Conservation (phyloP, 2,797 vertebrate genomes). For the Masticophis lateralis region DNA sequence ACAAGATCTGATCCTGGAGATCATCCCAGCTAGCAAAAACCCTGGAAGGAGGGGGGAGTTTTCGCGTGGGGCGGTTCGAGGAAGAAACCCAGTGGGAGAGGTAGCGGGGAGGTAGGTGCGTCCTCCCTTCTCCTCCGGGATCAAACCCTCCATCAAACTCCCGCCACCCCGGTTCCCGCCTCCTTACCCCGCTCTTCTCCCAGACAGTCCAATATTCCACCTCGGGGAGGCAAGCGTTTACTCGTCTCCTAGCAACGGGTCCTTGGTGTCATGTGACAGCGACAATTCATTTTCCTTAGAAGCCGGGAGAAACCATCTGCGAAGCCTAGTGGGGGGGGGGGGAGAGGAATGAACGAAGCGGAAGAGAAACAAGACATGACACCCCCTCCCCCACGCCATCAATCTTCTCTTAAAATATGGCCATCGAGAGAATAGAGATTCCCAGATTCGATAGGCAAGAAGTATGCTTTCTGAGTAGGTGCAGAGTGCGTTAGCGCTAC, state of each 20-base stretch:
- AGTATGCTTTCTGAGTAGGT: not conserved
- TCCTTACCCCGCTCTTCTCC: slow-evolving; percentile 7
- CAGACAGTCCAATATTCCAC: not conserved
- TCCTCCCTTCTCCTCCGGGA: not conserved
- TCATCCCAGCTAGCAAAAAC: not conserved
- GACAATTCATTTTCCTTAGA: no score
- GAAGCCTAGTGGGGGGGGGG: not conserved
- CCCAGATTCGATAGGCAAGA: not conserved
- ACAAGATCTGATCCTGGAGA: not conserved
- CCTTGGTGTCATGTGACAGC: rapidly evolving
- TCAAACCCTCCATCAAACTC: not conserved
- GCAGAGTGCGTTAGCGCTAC: not conserved
- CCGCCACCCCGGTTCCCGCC: not conserved
- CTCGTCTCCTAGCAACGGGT: slow-evolving; percentile 57
- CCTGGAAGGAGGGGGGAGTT: no score
- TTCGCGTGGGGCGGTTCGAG: not conserved
- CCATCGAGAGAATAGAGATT: not conserved
- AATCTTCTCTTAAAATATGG: not conserved
- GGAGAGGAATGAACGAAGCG: no score
- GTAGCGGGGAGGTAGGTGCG: not conserved
- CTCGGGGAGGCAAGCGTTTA: slow-evolving; percentile 22
- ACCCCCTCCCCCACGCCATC: rapidly evolving
- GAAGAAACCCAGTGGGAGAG: not conserved
- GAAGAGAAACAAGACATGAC: not conserved
- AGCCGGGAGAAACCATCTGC: not conserved